phyloP scores from a whole-genome alignment of 2,888 invertebrate species.

The Nematopogon swammerdamellus region DNA sequence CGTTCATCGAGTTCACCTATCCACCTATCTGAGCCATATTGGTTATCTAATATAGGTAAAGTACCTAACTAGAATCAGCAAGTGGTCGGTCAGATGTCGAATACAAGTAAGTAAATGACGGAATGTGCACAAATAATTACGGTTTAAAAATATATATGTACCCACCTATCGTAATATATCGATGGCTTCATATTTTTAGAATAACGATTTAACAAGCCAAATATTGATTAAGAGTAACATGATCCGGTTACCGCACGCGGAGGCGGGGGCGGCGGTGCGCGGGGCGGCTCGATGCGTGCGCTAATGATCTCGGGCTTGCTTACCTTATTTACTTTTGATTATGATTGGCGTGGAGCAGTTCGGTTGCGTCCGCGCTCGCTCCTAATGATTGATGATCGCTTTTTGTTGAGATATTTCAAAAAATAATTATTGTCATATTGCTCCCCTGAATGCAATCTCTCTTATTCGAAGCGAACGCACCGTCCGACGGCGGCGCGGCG shows the following conservation, averaged over 20 bases:
- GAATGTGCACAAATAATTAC: too few relatives aligned
- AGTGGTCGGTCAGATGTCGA: too few relatives aligned
- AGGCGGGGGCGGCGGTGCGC: too few relatives aligned
- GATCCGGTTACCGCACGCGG: neutral
- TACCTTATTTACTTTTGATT: neutral
- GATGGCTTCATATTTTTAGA: too few relatives aligned
- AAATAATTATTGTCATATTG: neutral
- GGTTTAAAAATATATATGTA: too few relatives aligned
- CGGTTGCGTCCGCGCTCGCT: neutral
- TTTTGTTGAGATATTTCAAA: neutral
- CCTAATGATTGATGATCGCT: neutral
- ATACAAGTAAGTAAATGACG: too few relatives aligned
- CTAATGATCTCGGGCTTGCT: neutral
- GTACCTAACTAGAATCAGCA: too few relatives aligned
- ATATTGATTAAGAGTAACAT: neutral
- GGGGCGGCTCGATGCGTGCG: neutral
- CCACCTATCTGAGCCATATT: too few relatives aligned
- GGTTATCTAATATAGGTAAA: too few relatives aligned
- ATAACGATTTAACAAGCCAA: neutral
- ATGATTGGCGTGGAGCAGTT: neutral
- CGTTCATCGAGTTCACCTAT: too few relatives aligned
- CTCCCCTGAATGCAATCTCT: neutral
- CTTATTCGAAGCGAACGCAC: neutral
- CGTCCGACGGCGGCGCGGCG: too few relatives aligned
- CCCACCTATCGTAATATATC: too few relatives aligned